These are phyloP conservation scores for Siphamia tubifer DNA, from an alignment of 2,113 vertebrate species.

Conservation along the genomic window DNA sequence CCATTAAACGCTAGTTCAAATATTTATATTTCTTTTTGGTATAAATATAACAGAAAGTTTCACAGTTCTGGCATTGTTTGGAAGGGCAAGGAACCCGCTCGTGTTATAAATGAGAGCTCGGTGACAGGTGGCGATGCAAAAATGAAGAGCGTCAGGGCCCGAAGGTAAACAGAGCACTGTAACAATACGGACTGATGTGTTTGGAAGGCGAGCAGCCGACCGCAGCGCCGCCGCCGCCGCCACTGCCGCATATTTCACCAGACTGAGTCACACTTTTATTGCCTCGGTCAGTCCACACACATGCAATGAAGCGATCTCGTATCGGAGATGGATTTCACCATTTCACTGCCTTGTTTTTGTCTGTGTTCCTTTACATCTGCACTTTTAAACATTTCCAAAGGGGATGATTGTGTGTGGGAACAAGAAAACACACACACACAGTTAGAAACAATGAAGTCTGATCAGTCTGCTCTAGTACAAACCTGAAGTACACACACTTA, in stretches of 20 bases:
- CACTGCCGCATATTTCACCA: conserved; percentile 24
- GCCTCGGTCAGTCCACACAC: conserved; percentile 24
- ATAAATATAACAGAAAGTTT: conserved; percentile 78
- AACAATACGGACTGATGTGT: conserved; percentile 48
- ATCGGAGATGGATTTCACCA: conserved; percentile 6
- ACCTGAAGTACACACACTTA: not conserved
- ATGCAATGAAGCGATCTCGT: not conserved
- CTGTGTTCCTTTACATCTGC: not conserved
- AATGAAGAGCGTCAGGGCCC: conserved; percentile 37
- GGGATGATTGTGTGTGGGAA: conserved; percentile 4
- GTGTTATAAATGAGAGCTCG: conserved; percentile 60
- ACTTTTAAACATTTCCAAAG: conserved; percentile 19
- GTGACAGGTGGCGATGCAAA: conserved; percentile 69
- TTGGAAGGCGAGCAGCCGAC: conserved; percentile 33
- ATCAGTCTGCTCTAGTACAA: not conserved
- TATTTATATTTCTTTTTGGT: conserved; percentile 80
- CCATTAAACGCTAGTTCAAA: conserved; percentile 75
- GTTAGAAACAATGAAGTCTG: not conserved
- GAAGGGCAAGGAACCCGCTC: conserved; percentile 52
- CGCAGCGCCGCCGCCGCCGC: not conserved
- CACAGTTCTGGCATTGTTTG: conserved; percentile 73
- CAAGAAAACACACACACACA: not conserved
- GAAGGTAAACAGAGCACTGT: conserved; percentile 63
- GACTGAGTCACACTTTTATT: conserved; percentile 35
- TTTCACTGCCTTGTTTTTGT: not conserved